A percentile compares a stretch with the other conserved stretches of the same genome.
These are phyloP conservation scores for Pterostichus madidus DNA, from an alignment of 2,888 invertebrate species.

Conservation along the genomic window DNA sequence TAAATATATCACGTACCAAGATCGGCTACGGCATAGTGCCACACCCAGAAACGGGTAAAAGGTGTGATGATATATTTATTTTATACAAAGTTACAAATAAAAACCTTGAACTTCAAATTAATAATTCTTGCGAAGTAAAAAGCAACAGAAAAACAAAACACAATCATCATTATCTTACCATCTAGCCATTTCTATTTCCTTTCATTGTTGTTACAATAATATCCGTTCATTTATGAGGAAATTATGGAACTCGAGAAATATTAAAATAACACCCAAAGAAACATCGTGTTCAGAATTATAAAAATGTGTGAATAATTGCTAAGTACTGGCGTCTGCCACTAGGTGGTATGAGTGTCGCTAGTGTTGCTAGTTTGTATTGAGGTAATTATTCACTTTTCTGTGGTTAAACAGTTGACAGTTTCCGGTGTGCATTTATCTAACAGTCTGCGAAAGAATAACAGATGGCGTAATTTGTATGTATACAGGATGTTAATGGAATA, in stretches of 20 bases:
- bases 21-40: too few species aligned
- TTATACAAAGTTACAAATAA: too few species aligned
- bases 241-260: neutral
- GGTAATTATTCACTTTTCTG: slow-evolving; percentile 5
- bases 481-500: too few species aligned
- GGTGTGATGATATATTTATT: too few species aligned
- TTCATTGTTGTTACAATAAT: neutral
- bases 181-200: neutral
- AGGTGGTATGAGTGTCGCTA: too few species aligned
- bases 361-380: neutral
- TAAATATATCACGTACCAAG: too few species aligned
- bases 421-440: slow-evolving; percentile 1
- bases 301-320: neutral
- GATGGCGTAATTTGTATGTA: neutral
- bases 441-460: neutral
- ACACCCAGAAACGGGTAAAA: too few species aligned
- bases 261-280: neutral
- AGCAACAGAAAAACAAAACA: neutral
- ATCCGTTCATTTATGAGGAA: neutral
- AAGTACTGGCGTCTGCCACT: neutral
- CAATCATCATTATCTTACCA: slow-evolving; percentile 9
- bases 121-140: neutral
- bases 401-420: slow-evolving; percentile 8
- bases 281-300: neutral
- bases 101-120: too few species aligned